These are phyloP conservation scores for Oxytorus armatus DNA, from an alignment of 2,888 invertebrate genomes.

Conservation along the genomic window DNA sequence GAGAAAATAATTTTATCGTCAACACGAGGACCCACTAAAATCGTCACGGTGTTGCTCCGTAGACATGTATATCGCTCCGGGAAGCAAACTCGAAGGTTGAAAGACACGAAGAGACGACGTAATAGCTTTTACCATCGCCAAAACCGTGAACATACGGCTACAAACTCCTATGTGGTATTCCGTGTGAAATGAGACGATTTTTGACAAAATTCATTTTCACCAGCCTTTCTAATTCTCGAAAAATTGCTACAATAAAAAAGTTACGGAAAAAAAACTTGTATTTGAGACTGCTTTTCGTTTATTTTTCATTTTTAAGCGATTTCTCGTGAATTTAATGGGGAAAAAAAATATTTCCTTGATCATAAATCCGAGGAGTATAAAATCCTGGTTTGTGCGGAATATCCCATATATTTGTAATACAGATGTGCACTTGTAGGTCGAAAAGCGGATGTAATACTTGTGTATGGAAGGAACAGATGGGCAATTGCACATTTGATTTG, in stretches of 20 bases:
- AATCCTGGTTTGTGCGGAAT: background rate
- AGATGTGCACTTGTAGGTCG: slow-evolving; percentile 47
- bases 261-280: too few species aligned
- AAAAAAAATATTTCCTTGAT: background rate
- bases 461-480: slow-evolving; percentile 71
- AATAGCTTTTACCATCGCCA: background rate
- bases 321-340: background rate
- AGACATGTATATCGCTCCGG: background rate
- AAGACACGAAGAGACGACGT: slow-evolving; percentile 4
- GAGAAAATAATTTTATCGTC: slow-evolving; percentile 63
- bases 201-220: too few species aligned
- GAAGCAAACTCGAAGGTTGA: background rate
- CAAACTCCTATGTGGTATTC: background rate
- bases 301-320: too few species aligned
- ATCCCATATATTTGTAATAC: slow-evolving; percentile 35
- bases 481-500: slow-evolving; percentile 73
- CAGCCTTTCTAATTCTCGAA: too few species aligned
- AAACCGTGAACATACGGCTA: slow-evolving; percentile 17
- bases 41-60: background rate
- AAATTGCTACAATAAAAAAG: too few species aligned
- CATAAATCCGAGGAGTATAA: too few species aligned
- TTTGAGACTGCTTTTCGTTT: too few species aligned
- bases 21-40: slow-evolving; percentile 44
- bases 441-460: slow-evolving; percentile 43
- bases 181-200: too few species aligned